Percentiles rank a stretch among this genome's conserved stretches.
phyloP scores from a whole-genome alignment of 2,888 invertebrate species.

The Drosophila meridionalis region DNA sequence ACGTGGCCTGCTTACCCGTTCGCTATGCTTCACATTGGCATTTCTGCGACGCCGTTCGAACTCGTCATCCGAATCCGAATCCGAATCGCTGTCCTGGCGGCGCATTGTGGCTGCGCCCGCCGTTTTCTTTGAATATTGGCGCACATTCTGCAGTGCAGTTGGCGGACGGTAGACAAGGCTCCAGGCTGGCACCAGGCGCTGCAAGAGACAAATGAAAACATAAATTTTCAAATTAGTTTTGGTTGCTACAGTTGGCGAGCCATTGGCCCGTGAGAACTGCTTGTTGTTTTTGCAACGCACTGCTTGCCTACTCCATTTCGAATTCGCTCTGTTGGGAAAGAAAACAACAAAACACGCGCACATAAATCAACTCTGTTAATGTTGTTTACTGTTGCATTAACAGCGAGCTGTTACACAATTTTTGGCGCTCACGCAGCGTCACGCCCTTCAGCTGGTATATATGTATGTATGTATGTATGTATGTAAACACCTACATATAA shows the following conservation, averaged over 20 bases:
- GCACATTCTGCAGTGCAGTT: conserved; percentile 46
- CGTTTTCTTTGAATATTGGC: conserved; percentile 79
- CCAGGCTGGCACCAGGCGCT: conserved; percentile 48
- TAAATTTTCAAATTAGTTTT: neutral
- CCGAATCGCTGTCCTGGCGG: conserved; percentile 85
- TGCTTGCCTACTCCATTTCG: conserved; percentile 36
- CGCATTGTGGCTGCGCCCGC: conserved; percentile 62
- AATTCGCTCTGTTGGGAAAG: neutral
- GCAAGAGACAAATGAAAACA: conserved; percentile 22
- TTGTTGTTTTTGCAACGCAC: conserved; percentile 28
- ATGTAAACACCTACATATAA: neutral
- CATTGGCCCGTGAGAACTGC: conserved; percentile 24
- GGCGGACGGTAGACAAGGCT: conserved; percentile 42
- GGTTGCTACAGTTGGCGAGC: conserved; percentile 21
- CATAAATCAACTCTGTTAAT: conserved; percentile 35
- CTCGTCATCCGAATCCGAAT: conserved; percentile 86
- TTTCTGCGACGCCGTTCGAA: conserved; percentile 74
- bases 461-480: neutral
- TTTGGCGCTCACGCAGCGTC: conserved; percentile 31
- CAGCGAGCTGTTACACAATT: conserved; percentile 34
- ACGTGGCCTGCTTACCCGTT: conserved; percentile 73
- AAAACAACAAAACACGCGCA: conserved; percentile 13
- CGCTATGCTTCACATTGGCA: conserved; percentile 68
- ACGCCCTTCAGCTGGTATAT: conserved; percentile 26
- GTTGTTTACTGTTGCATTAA: conserved; percentile 39